Conservation (phyloP, 1,140 invertebrate species). For the Drosophila lini region DNA sequence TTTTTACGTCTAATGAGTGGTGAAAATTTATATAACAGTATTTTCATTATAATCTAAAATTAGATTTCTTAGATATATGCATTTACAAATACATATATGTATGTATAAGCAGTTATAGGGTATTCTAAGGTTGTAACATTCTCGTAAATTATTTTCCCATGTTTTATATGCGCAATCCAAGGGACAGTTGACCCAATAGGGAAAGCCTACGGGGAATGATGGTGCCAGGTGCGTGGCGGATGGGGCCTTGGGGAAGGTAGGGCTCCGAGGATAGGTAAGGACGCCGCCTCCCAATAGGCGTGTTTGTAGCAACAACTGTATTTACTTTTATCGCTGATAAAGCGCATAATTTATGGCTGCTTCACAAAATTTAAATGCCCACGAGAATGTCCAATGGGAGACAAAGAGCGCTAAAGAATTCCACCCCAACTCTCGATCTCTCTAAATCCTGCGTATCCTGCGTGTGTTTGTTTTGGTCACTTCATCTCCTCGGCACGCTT, state of each 20-base stretch:
- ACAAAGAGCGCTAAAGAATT: slow-evolving; percentile 53
- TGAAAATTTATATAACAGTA: not conserved
- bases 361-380: slow-evolving; percentile 80
- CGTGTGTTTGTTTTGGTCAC: slow-evolving; percentile 26
- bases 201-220: slow-evolving; percentile 18
- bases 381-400: slow-evolving; percentile 68
- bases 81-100: not conserved
- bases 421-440: not conserved
- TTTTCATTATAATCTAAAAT: not conserved
- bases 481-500: slow-evolving; percentile 27
- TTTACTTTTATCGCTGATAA: slow-evolving; percentile 83
- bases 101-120: not conserved
- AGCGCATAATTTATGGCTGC: slow-evolving; percentile 82
- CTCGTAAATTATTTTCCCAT: not conserved
- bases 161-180: slow-evolving; percentile 48
- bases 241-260: not conserved
- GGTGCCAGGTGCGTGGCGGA: not conserved
- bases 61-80: not conserved
- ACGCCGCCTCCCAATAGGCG: slow-evolving; percentile 62
- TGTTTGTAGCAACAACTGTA: slow-evolving; percentile 79
- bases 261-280: slow-evolving; percentile 4
- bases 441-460: slow-evolving; percentile 9
- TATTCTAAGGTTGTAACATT: not conserved
- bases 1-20: not conserved
- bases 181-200: slow-evolving; percentile 61